phyloP scores from a whole-genome alignment of 1,140 invertebrate species.

The Scaptomyza pallida region DNA sequence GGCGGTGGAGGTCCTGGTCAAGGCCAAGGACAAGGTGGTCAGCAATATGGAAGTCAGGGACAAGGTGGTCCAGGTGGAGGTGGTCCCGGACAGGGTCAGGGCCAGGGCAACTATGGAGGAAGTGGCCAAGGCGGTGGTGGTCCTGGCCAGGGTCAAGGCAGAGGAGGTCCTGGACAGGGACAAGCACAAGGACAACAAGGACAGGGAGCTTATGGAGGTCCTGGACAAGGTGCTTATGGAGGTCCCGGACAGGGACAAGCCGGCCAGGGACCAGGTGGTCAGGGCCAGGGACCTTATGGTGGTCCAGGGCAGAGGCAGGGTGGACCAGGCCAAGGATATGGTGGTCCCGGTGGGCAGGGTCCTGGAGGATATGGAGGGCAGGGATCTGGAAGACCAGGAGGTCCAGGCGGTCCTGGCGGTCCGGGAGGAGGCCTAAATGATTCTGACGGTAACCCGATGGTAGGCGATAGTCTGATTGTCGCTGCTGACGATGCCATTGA shows the following conservation, averaged over 20 bases:
- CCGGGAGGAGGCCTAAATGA: slow-evolving; percentile 11
- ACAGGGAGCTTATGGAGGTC: background rate
- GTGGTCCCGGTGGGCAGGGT: background rate
- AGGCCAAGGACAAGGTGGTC: background rate
- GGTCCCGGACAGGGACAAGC: background rate
- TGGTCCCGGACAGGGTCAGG: background rate
- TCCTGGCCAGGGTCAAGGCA: background rate
- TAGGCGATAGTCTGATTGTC: slow-evolving; percentile 64
- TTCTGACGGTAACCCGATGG: slow-evolving; percentile 25
- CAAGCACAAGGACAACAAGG: background rate
- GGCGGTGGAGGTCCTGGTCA: background rate
- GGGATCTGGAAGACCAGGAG: background rate
- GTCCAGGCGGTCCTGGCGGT: background rate
- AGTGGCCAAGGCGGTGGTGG: background rate
- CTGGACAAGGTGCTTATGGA: background rate
- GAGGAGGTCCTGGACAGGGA: background rate
- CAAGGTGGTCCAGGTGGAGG: background rate
- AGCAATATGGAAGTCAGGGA: background rate
- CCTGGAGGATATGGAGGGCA: background rate
- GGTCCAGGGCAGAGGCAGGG: background rate
- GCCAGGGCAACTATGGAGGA: background rate
- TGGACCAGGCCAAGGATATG: background rate
- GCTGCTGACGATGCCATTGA: slow-evolving; percentile 60
- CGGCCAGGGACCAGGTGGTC: background rate
- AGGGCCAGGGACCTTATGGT: background rate